Percentiles rank a stretch among this genome's conserved stretches.
Evolutionary conservation across 2,113 vertebrate genomes (phyloP).

Genomic region (Malurus cyaneus): DNA sequence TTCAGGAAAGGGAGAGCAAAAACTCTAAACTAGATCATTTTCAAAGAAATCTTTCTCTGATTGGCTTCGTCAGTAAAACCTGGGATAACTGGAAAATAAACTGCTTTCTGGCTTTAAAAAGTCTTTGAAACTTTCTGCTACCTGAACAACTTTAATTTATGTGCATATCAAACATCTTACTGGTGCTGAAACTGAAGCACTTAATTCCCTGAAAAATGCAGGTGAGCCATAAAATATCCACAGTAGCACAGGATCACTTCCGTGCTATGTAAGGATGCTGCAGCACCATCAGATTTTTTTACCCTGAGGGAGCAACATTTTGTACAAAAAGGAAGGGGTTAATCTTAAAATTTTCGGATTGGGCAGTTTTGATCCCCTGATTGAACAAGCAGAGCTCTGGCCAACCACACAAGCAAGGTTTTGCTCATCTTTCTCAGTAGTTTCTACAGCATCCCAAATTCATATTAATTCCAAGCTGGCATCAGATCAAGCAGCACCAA

Average conservation of each 20-base stretch:
- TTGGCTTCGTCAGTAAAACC: not conserved
- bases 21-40: conserved; percentile 38
- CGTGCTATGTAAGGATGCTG: not conserved
- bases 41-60: conserved; percentile 26
- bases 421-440: not conserved
- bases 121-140: not conserved
- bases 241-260: not conserved
- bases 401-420: not conserved
- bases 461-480: not conserved
- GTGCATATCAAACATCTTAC: not conserved
- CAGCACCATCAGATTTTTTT: not conserved
- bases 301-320: not conserved
- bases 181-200: not conserved
- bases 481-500: not conserved
- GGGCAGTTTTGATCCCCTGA: not conserved
- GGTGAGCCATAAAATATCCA: not conserved
- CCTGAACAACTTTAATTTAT: not conserved
- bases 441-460: not conserved
- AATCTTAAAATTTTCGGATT: not conserved
- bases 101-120: not conserved
- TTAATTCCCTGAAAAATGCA: not conserved
- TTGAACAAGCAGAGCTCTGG: not conserved
- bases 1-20: conserved; percentile 42
- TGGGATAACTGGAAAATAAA: not conserved
- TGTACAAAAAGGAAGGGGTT: not conserved